Evolutionary conservation across 2,113 vertebrate species (phyloP).

Genomic region (Notiomystis cincta): DNA sequence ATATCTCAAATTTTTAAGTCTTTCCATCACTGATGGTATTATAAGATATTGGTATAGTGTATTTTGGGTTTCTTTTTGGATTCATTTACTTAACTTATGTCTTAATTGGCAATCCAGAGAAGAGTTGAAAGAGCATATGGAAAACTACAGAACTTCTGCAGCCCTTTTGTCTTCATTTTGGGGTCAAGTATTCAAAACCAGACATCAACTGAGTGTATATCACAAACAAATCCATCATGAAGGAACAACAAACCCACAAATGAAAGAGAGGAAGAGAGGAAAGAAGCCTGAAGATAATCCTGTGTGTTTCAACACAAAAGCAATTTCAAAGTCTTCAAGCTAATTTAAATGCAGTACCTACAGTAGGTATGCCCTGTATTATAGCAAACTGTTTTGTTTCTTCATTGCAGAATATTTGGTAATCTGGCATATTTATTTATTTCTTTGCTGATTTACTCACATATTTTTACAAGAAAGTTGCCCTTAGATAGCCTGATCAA

Average conservation of each 20-base stretch:
- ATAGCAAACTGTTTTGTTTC: neutral
- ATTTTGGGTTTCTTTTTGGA: neutral
- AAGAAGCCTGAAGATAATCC: neutral
- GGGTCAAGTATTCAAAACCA: neutral
- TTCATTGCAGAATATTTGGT: neutral
- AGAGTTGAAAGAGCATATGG: neutral
- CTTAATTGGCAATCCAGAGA: neutral
- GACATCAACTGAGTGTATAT: neutral
- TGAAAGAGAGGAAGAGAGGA: neutral
- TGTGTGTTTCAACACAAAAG: neutral
- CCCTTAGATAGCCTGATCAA: neutral
- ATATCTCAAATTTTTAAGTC: neutral
- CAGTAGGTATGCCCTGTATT: slow-evolving; percentile 33
- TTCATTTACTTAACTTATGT: neutral
- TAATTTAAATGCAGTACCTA: slow-evolving; percentile 62
- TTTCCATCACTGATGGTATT: neutral
- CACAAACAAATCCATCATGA: neutral
- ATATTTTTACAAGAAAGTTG: neutral
- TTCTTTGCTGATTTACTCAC: neutral
- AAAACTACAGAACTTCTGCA: neutral
- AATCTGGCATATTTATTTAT: neutral
- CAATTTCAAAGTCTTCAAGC: neutral
- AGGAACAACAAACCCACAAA: neutral
- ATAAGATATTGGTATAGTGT: neutral
- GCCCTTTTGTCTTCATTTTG: neutral